Percentiles rank a stretch among this genome's conserved stretches.
These are phyloP conservation scores for Amiota mariae DNA, from an alignment of 2,888 invertebrate genomes.

Conservation along the genomic window DNA sequence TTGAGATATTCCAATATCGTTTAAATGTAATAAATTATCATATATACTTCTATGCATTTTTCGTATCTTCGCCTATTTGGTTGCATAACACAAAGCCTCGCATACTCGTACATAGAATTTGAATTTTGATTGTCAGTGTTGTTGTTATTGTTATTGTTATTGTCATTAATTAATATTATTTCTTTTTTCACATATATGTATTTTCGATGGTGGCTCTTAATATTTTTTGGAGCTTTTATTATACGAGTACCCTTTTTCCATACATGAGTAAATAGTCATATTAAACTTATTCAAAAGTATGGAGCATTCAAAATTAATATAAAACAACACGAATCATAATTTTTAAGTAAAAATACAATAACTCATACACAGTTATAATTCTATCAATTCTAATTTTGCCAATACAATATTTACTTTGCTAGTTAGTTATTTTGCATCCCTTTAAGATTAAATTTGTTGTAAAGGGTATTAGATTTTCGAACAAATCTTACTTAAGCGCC, in stretches of 20 bases:
- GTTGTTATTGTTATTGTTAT: conserved; percentile 31
- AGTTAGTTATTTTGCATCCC: no score
- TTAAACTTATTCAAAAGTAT: no score
- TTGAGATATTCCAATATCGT: conserved; percentile 31
- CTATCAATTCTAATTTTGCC: no score
- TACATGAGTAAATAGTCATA: no score
- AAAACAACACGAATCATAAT: no score
- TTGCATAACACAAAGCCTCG: background rate
- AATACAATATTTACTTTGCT: no score
- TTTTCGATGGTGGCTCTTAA: background rate
- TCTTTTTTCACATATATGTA: background rate
- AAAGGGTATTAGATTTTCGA: no score
- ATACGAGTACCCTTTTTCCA: background rate
- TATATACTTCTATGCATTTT: background rate
- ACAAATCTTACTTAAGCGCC: no score
- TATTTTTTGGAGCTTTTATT: conserved; percentile 27
- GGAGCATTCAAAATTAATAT: no score
- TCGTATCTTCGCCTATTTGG: background rate
- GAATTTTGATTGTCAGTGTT: conserved; percentile 36
- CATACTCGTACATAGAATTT: conserved; percentile 17
- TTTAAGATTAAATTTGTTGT: no score
- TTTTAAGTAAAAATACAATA: no score
- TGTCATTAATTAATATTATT: background rate
- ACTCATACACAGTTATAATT: no score
- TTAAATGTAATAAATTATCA: conserved; percentile 51